Conservation (phyloP, 2,797 vertebrate species). For the Gadopsis bispinosus region DNA sequence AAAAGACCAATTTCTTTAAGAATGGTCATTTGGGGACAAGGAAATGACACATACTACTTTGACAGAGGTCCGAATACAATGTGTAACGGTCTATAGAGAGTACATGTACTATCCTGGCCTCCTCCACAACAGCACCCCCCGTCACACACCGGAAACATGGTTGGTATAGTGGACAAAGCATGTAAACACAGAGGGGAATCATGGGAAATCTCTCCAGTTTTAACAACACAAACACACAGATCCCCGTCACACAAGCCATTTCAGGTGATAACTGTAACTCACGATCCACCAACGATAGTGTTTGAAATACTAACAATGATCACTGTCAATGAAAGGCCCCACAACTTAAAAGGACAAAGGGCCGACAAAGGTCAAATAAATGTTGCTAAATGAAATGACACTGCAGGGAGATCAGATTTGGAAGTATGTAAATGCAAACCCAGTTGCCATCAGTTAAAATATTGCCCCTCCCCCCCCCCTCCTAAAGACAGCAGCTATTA, state of each 20-base stretch:
- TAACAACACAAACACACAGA: slow-evolving; percentile 6
- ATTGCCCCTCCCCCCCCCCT: not conserved
- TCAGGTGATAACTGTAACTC: slow-evolving; percentile 38
- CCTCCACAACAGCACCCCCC: not conserved
- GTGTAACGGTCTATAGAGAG: not conserved
- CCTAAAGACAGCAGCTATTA: slow-evolving; percentile 34
- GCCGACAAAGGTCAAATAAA: not conserved
- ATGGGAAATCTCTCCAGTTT: slow-evolving; percentile 1
- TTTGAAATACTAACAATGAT: not conserved
- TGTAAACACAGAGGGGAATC: slow-evolving; percentile 15
- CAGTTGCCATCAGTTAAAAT: slow-evolving; percentile 46
- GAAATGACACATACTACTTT: slow-evolving; percentile 12
- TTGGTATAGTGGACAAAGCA: not conserved
- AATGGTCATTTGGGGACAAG: not conserved
- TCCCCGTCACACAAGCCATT: not conserved
- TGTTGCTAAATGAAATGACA: slow-evolving; percentile 14
- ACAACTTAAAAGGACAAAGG: not conserved
- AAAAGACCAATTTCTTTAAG: slow-evolving; percentile 33
- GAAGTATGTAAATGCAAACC: slow-evolving; percentile 34
- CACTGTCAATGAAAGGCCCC: not conserved
- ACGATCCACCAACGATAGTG: not conserved
- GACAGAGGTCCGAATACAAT: not conserved
- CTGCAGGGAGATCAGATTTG: slow-evolving; percentile 13
- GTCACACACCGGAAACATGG: not conserved
- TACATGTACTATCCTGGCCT: not conserved